These are phyloP conservation scores for Melanotaenia trifasciata DNA, from an alignment of 2,797 vertebrate genomes.

Conservation along the genomic window DNA sequence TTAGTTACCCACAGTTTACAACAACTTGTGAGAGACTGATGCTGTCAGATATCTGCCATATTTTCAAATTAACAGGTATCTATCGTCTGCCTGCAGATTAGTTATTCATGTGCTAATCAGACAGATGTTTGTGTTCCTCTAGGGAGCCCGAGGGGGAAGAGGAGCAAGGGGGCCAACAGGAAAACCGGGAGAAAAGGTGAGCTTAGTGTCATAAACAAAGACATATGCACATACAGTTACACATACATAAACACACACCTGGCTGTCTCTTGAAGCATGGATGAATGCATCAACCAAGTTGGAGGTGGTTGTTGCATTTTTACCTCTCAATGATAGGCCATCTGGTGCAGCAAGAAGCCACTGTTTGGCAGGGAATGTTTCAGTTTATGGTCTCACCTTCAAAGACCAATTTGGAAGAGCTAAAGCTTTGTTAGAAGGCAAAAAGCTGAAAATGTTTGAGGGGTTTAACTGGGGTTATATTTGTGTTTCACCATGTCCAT, in stretches of 20 bases:
- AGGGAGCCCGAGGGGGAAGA: conserved; percentile 90
- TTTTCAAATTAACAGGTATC: conserved; percentile 43
- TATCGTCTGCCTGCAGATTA: conserved; percentile 42
- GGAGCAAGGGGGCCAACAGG: conserved; percentile 90
- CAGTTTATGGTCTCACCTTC: conserved; percentile 55
- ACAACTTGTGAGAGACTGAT: conserved; percentile 29
- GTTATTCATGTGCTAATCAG: conserved; percentile 58
- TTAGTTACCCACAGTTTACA: conserved; percentile 32
- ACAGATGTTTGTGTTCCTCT: conserved; percentile 60
- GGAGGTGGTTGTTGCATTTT: conserved; percentile 55
- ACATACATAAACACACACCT: conserved; percentile 59
- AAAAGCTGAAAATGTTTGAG: conserved; percentile 29
- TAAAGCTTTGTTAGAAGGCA: conserved; percentile 44
- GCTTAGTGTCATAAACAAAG: conserved; percentile 34
- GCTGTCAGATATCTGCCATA: conserved; percentile 33
- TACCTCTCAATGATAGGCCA: conserved; percentile 61
- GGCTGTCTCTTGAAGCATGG: conserved; percentile 64
- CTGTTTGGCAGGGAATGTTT: conserved; percentile 51
- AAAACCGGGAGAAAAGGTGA: conserved; percentile 91
- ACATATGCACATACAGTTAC: conserved; percentile 38
- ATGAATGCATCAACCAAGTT: conserved; percentile 46
- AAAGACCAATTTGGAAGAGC: conserved; percentile 59
- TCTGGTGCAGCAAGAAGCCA: conserved; percentile 53
- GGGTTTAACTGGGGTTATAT: conserved; percentile 33
- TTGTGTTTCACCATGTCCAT: conserved; percentile 21